Evolutionary conservation across 2,888 invertebrate genomes (phyloP).

Genomic region (Xylocampa areola): DNA sequence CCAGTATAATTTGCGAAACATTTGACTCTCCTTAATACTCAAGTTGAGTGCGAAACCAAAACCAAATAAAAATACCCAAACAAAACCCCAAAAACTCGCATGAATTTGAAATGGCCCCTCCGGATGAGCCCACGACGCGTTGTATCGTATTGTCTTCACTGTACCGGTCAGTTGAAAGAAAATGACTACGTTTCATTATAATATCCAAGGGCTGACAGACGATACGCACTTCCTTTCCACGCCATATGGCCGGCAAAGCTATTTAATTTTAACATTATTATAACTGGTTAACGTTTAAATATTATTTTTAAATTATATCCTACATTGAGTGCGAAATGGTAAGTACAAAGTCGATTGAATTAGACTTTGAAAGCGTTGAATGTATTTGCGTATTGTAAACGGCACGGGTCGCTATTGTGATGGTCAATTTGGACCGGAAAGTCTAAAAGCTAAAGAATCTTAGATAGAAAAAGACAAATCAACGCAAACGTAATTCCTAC

Average conservation of each 20-base stretch:
- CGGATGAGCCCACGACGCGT: slow-evolving; percentile 79
- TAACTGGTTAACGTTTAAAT: slow-evolving; percentile 62
- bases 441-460: neutral
- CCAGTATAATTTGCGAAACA: no score
- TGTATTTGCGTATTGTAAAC: slow-evolving; percentile 10
- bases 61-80: neutral
- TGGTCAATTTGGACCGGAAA: slow-evolving; percentile 14
- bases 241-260: slow-evolving; percentile 80
- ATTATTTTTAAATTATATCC: slow-evolving; percentile 50
- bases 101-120: slow-evolving; percentile 69
- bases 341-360: slow-evolving; percentile 34
- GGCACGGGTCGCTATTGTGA: slow-evolving; percentile 33
- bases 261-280: slow-evolving; percentile 71
- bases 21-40: neutral
- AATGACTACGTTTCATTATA: slow-evolving; percentile 85
- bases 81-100: slow-evolving; percentile 21
- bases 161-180: slow-evolving; percentile 86
- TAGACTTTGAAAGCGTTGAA: slow-evolving; percentile 25
- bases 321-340: slow-evolving; percentile 21
- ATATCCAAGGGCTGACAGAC: slow-evolving; percentile 86
- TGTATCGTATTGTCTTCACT: slow-evolving; percentile 85
- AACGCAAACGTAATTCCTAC: no score
- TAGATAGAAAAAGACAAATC: no score
- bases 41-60: slow-evolving; percentile 1
- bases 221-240: slow-evolving; percentile 87